Conservation (phyloP, 2,888 invertebrate genomes). For the Epinotia bilunana region DNA sequence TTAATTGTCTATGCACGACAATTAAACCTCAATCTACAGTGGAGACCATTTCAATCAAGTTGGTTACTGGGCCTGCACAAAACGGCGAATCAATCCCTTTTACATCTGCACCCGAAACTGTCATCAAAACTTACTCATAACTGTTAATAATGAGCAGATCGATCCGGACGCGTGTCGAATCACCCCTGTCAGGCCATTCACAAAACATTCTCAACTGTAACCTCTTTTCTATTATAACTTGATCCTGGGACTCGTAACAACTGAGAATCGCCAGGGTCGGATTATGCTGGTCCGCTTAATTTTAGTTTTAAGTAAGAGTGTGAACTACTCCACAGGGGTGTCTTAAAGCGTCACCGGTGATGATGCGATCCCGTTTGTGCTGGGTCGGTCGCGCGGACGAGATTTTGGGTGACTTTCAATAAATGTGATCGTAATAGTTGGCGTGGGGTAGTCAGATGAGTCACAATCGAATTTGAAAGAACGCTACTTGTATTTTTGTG, state of each 20-base stretch:
- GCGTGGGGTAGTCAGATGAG: neutral
- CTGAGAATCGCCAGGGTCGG: neutral
- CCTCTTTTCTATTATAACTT: neutral
- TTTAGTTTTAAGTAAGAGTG: neutral
- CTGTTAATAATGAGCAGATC: slow-evolving; percentile 17
- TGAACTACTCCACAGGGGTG: neutral
- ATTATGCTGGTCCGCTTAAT: neutral
- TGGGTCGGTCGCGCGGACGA: slow-evolving; percentile 15
- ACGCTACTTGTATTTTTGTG: neutral
- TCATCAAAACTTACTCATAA: slow-evolving; percentile 10
- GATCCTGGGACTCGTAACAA: neutral
- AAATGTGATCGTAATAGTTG: slow-evolving; percentile 4
- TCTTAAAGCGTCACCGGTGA: slow-evolving; percentile 4
- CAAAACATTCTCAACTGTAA: neutral
- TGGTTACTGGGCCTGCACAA: neutral
- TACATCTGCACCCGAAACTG: slow-evolving; percentile 5
- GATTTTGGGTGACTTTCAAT: slow-evolving; percentile 30
- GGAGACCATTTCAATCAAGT: slow-evolving; percentile 1
- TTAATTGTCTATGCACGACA: neutral
- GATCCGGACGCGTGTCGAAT: slow-evolving; percentile 13
- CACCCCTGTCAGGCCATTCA: neutral
- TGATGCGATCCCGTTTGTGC: neutral
- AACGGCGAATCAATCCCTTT: slow-evolving; percentile 7
- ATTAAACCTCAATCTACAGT: neutral
- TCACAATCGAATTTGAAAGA: neutral